Evolutionary conservation across 2,113 vertebrate genomes (phyloP).

Genomic region (Nycticorax nycticorax): DNA sequence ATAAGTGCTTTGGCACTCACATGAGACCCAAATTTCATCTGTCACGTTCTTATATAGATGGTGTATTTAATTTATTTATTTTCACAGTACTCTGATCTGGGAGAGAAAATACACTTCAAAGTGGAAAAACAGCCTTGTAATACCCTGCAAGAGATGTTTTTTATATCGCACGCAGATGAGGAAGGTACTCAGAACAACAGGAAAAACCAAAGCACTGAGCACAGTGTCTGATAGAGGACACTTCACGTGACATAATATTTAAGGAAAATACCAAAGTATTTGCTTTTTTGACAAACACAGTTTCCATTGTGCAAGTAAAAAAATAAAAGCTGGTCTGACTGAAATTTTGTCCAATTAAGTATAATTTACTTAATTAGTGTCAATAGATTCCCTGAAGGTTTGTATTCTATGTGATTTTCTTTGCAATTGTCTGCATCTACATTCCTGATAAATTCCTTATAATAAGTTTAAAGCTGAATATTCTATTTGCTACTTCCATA

Average conservation of each 20-base stretch:
- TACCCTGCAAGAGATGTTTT: neutral
- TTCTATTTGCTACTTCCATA: neutral
- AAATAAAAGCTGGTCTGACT: neutral
- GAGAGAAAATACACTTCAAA: neutral
- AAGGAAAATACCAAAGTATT: neutral
- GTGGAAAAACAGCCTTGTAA: neutral
- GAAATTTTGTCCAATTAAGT: neutral
- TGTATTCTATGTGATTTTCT: neutral
- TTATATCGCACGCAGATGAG: neutral
- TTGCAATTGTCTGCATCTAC: neutral
- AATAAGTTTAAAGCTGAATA: neutral
- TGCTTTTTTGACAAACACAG: neutral
- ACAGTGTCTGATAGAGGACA: neutral
- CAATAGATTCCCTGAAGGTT: neutral
- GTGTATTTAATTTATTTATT: neutral
- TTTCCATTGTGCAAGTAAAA: neutral
- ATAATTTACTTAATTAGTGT: neutral
- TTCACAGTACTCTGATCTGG: neutral
- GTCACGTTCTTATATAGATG: neutral
- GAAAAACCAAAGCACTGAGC: neutral
- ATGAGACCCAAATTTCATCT: neutral
- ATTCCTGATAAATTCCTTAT: neutral
- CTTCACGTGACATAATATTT: neutral
- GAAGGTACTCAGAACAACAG: neutral
- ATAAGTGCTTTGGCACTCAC: neutral